These are phyloP conservation scores for Diplodus sargus DNA, from an alignment of 2,797 vertebrate genomes.

Conservation along the genomic window DNA sequence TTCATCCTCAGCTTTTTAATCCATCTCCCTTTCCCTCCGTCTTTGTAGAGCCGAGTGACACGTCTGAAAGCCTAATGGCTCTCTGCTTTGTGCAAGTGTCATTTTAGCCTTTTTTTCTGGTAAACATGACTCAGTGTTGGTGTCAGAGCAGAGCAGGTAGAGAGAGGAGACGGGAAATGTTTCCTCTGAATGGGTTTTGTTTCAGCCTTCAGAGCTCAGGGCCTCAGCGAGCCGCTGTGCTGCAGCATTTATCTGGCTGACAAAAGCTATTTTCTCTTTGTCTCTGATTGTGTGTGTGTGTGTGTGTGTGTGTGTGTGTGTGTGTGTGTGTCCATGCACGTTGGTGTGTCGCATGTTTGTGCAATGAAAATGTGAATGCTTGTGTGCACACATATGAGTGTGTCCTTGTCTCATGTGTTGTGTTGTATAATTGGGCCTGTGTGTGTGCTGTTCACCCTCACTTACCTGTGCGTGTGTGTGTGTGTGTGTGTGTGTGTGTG, in stretches of 20 bases:
- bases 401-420: background rate
- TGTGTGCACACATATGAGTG: background rate
- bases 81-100: slow-evolving; percentile 25
- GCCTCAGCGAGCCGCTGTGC: slow-evolving; percentile 25
- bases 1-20: slow-evolving; percentile 4
- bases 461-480: background rate
- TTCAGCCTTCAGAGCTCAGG: slow-evolving; percentile 44
- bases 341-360: background rate
- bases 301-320: slow-evolving; percentile 7
- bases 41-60: background rate
- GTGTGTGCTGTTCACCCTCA: background rate
- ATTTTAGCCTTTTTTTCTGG: slow-evolving; percentile 4
- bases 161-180: slow-evolving; percentile 19
- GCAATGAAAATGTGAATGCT: background rate
- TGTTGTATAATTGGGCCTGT: background rate
- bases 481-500: slow-evolving; percentile 31
- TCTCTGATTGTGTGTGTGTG: slow-evolving; percentile 21
- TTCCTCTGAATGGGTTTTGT: slow-evolving; percentile 53
- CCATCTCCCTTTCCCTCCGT: background rate
- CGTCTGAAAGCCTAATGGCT: background rate
- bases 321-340: background rate
- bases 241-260: slow-evolving; percentile 57
- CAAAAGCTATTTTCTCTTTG: slow-evolving; percentile 59
- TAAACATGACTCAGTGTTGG: background rate
- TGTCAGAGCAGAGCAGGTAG: slow-evolving; percentile 19